Conservation (phyloP, 2,888 invertebrate species). For the Lamellibrachia satsuma region DNA sequence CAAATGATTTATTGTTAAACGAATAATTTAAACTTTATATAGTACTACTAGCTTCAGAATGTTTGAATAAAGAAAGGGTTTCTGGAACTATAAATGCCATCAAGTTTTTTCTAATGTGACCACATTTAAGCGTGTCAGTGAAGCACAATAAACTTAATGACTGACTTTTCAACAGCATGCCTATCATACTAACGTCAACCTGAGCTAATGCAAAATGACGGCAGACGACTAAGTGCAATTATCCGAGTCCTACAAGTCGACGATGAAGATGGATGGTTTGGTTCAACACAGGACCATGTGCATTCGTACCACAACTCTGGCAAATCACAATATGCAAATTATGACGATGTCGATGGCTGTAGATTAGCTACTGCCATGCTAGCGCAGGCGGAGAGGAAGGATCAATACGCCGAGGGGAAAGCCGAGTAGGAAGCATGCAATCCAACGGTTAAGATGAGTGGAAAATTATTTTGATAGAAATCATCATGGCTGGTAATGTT, state of each 20-base stretch:
- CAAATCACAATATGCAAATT: conserved; percentile 17
- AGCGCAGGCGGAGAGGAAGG: neutral
- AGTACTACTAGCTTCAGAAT: no score
- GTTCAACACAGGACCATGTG: neutral
- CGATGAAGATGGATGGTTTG: neutral
- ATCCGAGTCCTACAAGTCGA: neutral
- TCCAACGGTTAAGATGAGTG: neutral
- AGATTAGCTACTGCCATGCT: neutral
- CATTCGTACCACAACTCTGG: neutral
- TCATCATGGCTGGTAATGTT: neutral
- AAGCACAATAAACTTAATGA: no score
- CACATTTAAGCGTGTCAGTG: no score
- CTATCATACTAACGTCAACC: neutral
- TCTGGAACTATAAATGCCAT: no score
- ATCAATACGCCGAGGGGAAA: neutral
- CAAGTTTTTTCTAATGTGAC: no score
- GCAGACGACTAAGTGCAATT: neutral
- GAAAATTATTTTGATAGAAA: conserved; percentile 3
- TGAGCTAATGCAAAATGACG: neutral
- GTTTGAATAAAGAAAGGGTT: no score
- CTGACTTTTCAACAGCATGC: neutral
- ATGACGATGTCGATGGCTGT: neutral
- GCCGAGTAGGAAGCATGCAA: neutral
- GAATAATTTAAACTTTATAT: no score
- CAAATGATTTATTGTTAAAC: no score